A percentile compares a stretch with the other conserved stretches of the same genome.
These are phyloP conservation scores for Meteorus sp. DNA, from an alignment of 1,140 invertebrate species.

Conservation along the genomic window DNA sequence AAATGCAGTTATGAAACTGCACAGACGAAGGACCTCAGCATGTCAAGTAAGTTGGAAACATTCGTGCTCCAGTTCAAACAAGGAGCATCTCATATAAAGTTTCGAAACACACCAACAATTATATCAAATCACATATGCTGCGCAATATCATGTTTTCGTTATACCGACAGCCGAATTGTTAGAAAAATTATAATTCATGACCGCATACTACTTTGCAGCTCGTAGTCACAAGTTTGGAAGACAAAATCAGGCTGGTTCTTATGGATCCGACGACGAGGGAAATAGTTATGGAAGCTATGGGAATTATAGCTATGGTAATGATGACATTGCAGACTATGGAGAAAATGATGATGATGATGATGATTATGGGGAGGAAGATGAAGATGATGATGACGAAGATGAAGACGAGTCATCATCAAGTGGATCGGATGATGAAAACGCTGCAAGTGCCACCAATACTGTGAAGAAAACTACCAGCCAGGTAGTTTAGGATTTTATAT, in stretches of 20 bases:
- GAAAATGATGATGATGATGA: constrained; percentile 60
- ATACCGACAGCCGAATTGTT: too few species aligned
- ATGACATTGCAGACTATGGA: constrained; percentile 43
- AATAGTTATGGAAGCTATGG: constrained; percentile 50
- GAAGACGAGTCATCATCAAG: constrained; percentile 35
- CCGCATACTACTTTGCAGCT: constrained; percentile 58
- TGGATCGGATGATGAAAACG: constrained; percentile 36
- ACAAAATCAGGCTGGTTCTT: constrained; percentile 66
- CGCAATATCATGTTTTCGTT: too few species aligned
- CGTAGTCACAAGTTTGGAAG: constrained; percentile 81
- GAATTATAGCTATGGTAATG: constrained; percentile 38
- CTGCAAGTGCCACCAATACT: constrained; percentile 27
- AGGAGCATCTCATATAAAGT: too few species aligned
- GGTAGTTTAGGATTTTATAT: background rate
- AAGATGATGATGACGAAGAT: constrained; percentile 59
- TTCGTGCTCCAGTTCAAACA: too few species aligned
- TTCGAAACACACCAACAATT: too few species aligned
- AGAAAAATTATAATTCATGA: too few species aligned
- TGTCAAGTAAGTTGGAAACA: constrained; percentile 89
- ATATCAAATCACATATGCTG: too few species aligned
- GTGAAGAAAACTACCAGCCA: constrained; percentile 25
- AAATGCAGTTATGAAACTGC: constrained; percentile 91
- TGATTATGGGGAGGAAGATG: constrained; percentile 62
- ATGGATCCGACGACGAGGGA: constrained; percentile 56
- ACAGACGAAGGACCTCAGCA: constrained; percentile 91